Percentiles rank a stretch among this genome's conserved stretches.
phyloP scores from a whole-genome alignment of 1,140 invertebrate species.

The Microvelia longipes region DNA sequence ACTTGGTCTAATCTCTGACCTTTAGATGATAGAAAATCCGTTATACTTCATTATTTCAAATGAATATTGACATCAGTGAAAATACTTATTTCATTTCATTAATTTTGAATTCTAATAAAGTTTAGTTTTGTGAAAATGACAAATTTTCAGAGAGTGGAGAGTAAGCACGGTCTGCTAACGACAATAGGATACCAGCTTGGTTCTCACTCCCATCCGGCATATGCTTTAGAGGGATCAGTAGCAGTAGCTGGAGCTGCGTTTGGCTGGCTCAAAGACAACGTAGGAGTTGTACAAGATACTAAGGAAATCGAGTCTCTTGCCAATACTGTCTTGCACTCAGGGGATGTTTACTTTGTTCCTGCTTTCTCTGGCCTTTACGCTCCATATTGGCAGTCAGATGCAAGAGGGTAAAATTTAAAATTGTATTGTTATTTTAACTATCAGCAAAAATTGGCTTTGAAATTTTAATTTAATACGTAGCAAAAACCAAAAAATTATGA shows the following conservation, averaged over 20 bases:
- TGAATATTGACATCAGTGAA: no score
- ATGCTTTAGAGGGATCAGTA: conserved; percentile 86
- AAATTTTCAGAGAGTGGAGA: conserved; percentile 62
- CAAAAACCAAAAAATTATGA: no score
- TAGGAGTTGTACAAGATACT: conserved; percentile 38
- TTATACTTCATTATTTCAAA: no score
- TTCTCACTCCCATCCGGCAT: conserved; percentile 54
- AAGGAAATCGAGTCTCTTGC: conserved; percentile 45
- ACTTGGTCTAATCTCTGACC: no score
- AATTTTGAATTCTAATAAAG: no score
- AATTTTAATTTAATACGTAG: no score
- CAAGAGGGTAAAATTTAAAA: conserved; percentile 52
- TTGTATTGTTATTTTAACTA: no score
- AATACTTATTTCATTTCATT: no score
- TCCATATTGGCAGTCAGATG: conserved; percentile 85
- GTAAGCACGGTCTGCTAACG: conserved; percentile 76
- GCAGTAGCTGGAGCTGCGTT: conserved; percentile 71
- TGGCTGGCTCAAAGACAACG: conserved; percentile 47
- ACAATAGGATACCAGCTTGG: conserved; percentile 88
- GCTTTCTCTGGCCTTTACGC: conserved; percentile 88
- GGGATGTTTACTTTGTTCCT: conserved; percentile 85
- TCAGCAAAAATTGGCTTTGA: no score
- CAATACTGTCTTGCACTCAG: conserved; percentile 41
- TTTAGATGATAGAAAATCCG: no score
- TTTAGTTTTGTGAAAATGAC: no score